Conservation (phyloP, 2,113 vertebrate species). For the Chionodraco myersi region DNA sequence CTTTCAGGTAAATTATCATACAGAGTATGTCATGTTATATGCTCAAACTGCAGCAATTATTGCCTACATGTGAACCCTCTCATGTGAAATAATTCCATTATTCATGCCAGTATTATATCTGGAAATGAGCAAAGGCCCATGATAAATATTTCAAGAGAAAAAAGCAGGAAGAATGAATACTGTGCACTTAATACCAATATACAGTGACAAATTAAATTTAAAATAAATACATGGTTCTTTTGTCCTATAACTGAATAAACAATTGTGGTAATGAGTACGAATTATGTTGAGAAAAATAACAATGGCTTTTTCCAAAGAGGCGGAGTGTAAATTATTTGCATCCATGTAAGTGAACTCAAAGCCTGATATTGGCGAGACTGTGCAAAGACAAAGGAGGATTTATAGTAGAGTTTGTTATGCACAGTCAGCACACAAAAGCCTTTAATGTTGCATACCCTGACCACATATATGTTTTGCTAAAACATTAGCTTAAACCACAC, state of each 20-base stretch:
- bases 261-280: conserved; percentile 1
- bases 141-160: conserved; percentile 54
- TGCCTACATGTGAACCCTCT: conserved; percentile 47
- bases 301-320: conserved; percentile 35
- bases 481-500: no score
- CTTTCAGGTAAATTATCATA: conserved; percentile 54
- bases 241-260: conserved; percentile 7
- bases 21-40: conserved; percentile 17
- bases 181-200: conserved; percentile 5
- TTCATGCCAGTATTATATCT: conserved; percentile 52
- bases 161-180: conserved; percentile 25
- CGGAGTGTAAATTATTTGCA: conserved; percentile 55
- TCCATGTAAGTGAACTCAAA: conserved; percentile 51
- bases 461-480: neutral
- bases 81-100: conserved; percentile 71
- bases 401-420: conserved; percentile 30
- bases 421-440: conserved; percentile 8
- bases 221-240: neutral
- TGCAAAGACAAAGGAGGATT: conserved; percentile 38
- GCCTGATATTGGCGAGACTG: conserved; percentile 21
- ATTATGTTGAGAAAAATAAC: conserved; percentile 38
- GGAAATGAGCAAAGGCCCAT: conserved; percentile 27
- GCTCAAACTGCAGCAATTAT: conserved; percentile 38
- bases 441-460: conserved; percentile 13
- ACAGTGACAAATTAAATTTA: conserved; percentile 42